Base-by-base conservation (phyloP, 2,888 invertebrate species). In the Sinhomidia bicolor region DNA sequence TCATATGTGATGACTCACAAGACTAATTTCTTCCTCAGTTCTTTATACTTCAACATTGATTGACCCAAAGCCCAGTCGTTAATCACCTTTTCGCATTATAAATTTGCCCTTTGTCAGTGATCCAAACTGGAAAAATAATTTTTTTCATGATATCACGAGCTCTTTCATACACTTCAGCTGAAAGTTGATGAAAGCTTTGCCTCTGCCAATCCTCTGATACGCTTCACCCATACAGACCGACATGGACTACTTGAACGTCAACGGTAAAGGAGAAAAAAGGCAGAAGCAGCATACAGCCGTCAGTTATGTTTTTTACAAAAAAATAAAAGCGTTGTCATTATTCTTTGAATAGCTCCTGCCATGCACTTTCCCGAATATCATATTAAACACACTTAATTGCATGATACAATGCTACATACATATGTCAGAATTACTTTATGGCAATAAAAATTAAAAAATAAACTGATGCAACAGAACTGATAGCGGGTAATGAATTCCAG, bases 1-100 rank as follows among this genome's bases (percentile, higher is more conserved):
- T 87, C 87, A 87, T 20, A 47, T 76, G 60, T 87, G 71, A 87
- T 87, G 81, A 81, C 60, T 81, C 71, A 81, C 32, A 54, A 26
- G 57, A 81, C 57, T 62, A 87, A 81, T 81, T 87, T 87, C 81
- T 81, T 76, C 41, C 81, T 62, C 76, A 10, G n/a, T 68, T 47
- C 68, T 62, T 51, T 17, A 57, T 79, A 57, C 41, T 81, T 20
- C 29, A 29, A 65, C 62, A 44, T 44, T 47, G 62, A 47, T 36
- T 65, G 47, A 65, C 62, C 62, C 47, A 62, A 9, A 65, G 44
- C 44, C 14, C 65, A 44, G 81, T 81, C 81, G 65, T 81, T 65
- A 81, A 81, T 36, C 81, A 81, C 79, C 79, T 79, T 79, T 79
- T 60, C 57, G 57, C 79, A 81, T 62, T 81, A 81, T 29, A 81